Base-by-base conservation (phyloP, 2,888 invertebrate species). In the Callimorpha dominula region DNA sequence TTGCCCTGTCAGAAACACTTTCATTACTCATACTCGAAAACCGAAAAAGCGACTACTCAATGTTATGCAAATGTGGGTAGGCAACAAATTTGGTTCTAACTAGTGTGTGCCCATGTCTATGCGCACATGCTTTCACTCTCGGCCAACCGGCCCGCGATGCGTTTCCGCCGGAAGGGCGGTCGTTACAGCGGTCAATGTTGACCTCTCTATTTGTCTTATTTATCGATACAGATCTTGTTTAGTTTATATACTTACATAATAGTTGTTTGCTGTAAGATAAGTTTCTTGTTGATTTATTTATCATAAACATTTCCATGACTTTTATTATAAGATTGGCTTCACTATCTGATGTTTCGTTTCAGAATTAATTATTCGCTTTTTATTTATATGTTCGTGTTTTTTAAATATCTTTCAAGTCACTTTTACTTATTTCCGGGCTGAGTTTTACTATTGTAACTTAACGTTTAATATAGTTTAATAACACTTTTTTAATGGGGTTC, bases 101-200 rank as follows among this genome's bases (percentile, higher is more conserved):
- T 77, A 78, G 69, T 68, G 80, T 78, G 75, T 80, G 79, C 75
- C 78, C 76, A 72, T 68, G 73, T 82, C 78, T 75, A 72, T 68
- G 73, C 82, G 80, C 80, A 74, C 77, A 77, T 82, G 88, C 91
- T 91, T 92, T 92, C 91, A 91, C 92, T 91, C 87, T 91, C 88
- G 65, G 86, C 85, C 68, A 75, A 76, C 78, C 75, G 79, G 81
- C 81, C 81, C 49, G 70, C 75, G 79, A 83, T 82, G 83, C 81
- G 85, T 85, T 87, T 89, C 87, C 89, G 84, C 79, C 78, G 84
- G 85, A 85, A 84, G 81, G 81, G 74, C 78, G 68, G 68, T 74
- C 67, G 68, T 66, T 75, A 72, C 69, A 74, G 71, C 70, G 78
- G 78, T 74, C 78, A 79, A 71, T 78, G 75, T 65, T 79, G 81